Evolutionary conservation across 2,888 invertebrate genomes (phyloP).

Genomic region (Boloria euphrosyne): DNA sequence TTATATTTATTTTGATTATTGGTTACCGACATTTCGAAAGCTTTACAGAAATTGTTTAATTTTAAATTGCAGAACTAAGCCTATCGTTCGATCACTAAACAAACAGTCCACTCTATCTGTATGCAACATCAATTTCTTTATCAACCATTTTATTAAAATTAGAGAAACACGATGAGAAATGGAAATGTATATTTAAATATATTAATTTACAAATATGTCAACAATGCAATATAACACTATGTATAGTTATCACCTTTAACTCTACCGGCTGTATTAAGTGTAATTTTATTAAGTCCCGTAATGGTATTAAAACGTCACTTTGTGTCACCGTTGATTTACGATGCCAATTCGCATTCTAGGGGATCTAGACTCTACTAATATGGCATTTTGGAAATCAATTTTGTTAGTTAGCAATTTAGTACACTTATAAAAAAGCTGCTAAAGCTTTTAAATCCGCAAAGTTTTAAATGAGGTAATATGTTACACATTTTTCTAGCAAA

Average conservation of each 20-base stretch:
- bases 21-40: no score
- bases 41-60: no score
- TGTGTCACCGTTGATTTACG: constrained; percentile 36
- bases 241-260: constrained; percentile 1
- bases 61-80: no score
- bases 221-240: neutral
- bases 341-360: constrained; percentile 30
- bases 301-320: constrained; percentile 39
- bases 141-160: no score
- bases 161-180: no score
- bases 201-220: no score
- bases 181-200: no score
- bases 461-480: neutral
- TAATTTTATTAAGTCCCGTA: constrained; percentile 37
- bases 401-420: neutral
- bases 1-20: no score
- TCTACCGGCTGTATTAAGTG: constrained; percentile 21
- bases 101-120: no score
- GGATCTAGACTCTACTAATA: constrained; percentile 27
- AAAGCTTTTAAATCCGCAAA: constrained; percentile 5
- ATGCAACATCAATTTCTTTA: no score
- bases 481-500: no score
- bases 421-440: neutral
- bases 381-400: constrained; percentile 27
- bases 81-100: no score